Base-by-base conservation (phyloP, 2,113 vertebrate genomes). In the Pseudopodoces humilis region DNA sequence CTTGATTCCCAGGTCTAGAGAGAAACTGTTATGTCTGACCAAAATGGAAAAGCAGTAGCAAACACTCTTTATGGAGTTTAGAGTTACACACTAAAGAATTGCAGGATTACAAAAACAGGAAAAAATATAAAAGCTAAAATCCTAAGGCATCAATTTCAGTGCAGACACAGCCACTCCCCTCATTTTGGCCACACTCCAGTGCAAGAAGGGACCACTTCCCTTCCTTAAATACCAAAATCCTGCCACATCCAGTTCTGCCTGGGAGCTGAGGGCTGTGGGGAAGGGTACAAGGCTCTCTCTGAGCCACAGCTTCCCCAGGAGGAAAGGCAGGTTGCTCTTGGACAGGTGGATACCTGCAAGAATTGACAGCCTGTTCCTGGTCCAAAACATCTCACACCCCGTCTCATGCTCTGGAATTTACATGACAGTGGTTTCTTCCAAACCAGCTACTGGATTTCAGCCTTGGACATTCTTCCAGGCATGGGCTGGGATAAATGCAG, bases 131-230 rank as follows among this genome's bases (percentile, higher is more conserved):
- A 63, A 78, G 8, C 23, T 78, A 28, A 63, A 64, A 52, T 52
- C 46, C 58, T 21, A 33, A 62, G 22, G 17, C 23, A 50, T 21
- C 18, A 27, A 53, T 43, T 39, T 30, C 53, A 18, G n/a, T 2
- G 37, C 28, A 69, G 15, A 10, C 4, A 15, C 21, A 63, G 41
- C 37, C 35, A 50, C 19, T 9, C 4, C 4, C 3, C 18, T 47
- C 30, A 35, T 62, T 71, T 16, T 30, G 43, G 28, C 41, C 33
- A 2, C 7, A 44, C 44, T 80, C n/a, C 55, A 39, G 16, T 0
- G 0, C 0, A 0, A 76, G 14, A 55, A 62, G 55, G 17, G 17
- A 75, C 6, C 28, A 52, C 28, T 47, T 39, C 2, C 65, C 23
- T 44, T 15, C 33, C 44, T n/a, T 16, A 74, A 69, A 17, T 0